These are phyloP conservation scores for Shinisaurus crocodilurus DNA, from an alignment of 2,113 vertebrate species.

Conservation along the genomic window DNA sequence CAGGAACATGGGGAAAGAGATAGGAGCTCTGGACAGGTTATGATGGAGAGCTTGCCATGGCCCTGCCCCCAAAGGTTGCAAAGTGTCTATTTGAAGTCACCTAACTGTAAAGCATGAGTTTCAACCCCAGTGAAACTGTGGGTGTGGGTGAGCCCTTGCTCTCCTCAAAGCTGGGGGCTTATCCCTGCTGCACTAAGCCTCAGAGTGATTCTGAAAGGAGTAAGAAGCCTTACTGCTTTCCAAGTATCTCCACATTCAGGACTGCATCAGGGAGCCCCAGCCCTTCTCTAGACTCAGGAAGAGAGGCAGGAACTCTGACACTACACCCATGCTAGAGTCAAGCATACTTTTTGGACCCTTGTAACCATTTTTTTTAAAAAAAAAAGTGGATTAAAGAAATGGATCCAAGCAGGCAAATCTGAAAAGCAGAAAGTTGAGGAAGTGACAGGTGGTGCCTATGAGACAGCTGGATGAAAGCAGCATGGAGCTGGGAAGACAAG, in stretches of 20 bases:
- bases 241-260: not conserved
- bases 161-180: not conserved
- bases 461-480: not conserved
- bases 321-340: not conserved
- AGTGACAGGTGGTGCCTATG: not conserved
- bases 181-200: not conserved
- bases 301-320: not conserved
- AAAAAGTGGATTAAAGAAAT: not conserved
- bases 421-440: not conserved
- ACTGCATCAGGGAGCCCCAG: not conserved
- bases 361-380: not conserved
- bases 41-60: not conserved
- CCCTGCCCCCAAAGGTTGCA: not conserved
- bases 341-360: no score
- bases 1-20: not conserved
- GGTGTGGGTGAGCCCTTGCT: not conserved
- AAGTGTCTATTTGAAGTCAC: not conserved
- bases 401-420: not conserved
- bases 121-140: not conserved
- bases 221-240: not conserved
- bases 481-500: not conserved
- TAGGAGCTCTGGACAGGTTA: not conserved
- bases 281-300: not conserved
- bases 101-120: not conserved
- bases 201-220: not conserved